Conservation (phyloP, 2,113 vertebrate genomes). For the Coracopsis vasa region DNA sequence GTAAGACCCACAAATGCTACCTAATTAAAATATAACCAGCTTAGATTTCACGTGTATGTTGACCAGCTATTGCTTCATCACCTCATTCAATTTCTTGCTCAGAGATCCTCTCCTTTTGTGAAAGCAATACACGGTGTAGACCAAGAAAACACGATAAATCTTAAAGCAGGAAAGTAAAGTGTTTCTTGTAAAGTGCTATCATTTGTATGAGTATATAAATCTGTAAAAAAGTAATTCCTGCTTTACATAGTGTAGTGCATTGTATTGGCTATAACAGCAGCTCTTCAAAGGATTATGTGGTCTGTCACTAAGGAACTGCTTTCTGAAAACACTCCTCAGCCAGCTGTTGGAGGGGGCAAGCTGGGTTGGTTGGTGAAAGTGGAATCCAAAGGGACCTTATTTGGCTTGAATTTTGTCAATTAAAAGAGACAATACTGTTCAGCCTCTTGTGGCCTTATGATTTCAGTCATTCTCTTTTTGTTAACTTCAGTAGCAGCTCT, state of each 20-base stretch:
- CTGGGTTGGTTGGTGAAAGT: neutral
- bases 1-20: neutral
- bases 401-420: neutral
- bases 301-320: neutral
- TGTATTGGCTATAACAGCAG: neutral
- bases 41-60: neutral
- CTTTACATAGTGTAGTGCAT: accelerated
- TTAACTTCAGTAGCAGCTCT: neutral
- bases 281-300: neutral
- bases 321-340: neutral
- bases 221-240: neutral
- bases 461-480: neutral
- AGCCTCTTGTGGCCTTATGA: neutral
- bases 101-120: neutral
- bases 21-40: neutral
- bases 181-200: neutral
- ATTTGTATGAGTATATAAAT: neutral
- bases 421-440: neutral
- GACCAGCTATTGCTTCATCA: neutral
- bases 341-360: neutral
- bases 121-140: neutral
- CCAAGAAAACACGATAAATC: neutral
- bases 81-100: neutral
- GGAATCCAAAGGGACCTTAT: neutral
- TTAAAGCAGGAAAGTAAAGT: neutral